These are phyloP conservation scores for Neoascia interrupta DNA, from an alignment of 2,888 invertebrate species.

Conservation along the genomic window DNA sequence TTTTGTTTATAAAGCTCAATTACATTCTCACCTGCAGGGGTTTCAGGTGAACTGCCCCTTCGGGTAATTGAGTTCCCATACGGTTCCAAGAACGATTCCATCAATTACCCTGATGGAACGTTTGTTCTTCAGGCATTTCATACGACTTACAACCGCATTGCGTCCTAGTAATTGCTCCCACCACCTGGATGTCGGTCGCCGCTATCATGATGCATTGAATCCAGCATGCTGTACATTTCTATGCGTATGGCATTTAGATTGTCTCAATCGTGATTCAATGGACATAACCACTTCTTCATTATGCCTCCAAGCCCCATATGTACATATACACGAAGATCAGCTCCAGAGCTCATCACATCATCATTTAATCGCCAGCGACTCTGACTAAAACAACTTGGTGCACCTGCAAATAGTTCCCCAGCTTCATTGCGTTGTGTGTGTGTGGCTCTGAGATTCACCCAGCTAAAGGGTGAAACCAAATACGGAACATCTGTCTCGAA, in stretches of 20 bases:
- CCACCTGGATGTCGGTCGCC: slow-evolving; percentile 23
- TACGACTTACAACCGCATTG: neutral
- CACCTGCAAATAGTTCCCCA: slow-evolving; percentile 65
- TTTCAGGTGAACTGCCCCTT: too few species aligned
- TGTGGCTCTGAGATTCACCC: slow-evolving; percentile 5
- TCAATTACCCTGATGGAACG: slow-evolving; percentile 38
- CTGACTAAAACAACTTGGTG: slow-evolving; percentile 59
- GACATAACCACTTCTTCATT: slow-evolving; percentile 39
- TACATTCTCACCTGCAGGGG: too few species aligned
- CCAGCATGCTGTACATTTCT: slow-evolving; percentile 6
- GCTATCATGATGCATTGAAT: neutral
- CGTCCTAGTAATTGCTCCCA: slow-evolving; percentile 47
- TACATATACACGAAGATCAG: too few species aligned
- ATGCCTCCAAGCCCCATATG: slow-evolving; percentile 23
- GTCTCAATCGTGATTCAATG: slow-evolving; percentile 46
- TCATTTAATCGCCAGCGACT: slow-evolving; percentile 51
- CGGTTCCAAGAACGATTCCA: slow-evolving; percentile 20
- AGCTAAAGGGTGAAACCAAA: slow-evolving; percentile 65
- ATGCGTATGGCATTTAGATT: slow-evolving; percentile 47
- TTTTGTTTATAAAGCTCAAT: too few species aligned
- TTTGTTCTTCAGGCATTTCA: neutral
- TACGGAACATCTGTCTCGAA: slow-evolving; percentile 68
- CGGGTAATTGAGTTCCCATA: too few species aligned
- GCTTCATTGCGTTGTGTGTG: neutral
- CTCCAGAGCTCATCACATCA: slow-evolving; percentile 51